phyloP scores from a whole-genome alignment of 2,113 vertebrate genomes.

The Mormyrus iriodes region DNA sequence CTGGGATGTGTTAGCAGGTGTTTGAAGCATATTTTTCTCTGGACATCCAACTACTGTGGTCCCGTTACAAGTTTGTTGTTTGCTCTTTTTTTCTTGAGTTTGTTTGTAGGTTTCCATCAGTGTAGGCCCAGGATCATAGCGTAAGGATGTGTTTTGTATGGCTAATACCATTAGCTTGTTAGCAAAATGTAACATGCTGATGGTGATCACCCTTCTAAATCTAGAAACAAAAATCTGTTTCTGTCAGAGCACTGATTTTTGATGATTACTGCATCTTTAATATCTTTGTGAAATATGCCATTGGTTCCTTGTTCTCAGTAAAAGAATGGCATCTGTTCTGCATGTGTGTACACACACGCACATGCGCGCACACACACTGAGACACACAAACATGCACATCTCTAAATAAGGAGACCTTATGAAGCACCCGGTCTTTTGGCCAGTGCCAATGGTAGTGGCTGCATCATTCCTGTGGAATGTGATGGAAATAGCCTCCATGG shows the following conservation, averaged over 20 bases:
- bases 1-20: not conserved
- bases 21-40: not conserved
- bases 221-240: not conserved
- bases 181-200: not conserved
- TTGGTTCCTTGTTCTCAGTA: slow-evolving; percentile 37
- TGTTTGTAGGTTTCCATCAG: not conserved
- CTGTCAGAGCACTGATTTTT: not conserved
- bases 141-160: not conserved
- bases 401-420: slow-evolving; percentile 66
- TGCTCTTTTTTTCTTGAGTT: not conserved
- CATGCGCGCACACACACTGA: not conserved
- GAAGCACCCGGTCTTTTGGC: slow-evolving; percentile 46
- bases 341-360: not conserved
- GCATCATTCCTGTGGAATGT: slow-evolving; percentile 67
- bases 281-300: not conserved
- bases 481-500: slow-evolving; percentile 68
- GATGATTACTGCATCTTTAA: not conserved
- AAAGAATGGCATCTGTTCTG: slow-evolving; percentile 50
- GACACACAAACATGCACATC: slow-evolving; percentile 34
- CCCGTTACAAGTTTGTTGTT: not conserved
- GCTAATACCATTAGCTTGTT: not conserved
- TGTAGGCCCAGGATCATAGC: not conserved
- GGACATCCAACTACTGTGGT: not conserved
- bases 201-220: not conserved
- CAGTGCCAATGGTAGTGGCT: slow-evolving; percentile 50